phyloP scores from a whole-genome alignment of 2,888 invertebrate species.

The Clanis bilineata region DNA sequence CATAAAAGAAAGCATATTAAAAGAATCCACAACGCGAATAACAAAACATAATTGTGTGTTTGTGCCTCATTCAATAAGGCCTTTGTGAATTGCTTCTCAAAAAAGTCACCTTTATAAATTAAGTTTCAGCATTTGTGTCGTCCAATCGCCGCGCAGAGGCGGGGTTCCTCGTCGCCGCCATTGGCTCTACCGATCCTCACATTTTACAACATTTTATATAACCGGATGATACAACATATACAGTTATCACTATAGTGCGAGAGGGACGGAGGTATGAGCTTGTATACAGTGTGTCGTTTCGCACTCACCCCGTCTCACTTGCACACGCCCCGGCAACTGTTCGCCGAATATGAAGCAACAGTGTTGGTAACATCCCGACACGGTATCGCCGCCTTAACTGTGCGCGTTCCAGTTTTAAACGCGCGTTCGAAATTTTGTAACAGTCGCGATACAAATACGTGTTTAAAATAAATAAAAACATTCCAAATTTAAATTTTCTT shows the following conservation, averaged over 20 bases:
- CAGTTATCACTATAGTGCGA: constrained; percentile 75
- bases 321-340: constrained; percentile 60
- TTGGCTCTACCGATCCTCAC: constrained; percentile 60
- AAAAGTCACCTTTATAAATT: constrained; percentile 82
- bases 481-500: constrained; percentile 18
- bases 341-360: constrained; percentile 75
- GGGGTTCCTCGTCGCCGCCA: constrained; percentile 47
- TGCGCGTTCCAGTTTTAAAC: constrained; percentile 22
- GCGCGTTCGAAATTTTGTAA: constrained; percentile 2
- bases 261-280: constrained; percentile 55
- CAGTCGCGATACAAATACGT: constrained; percentile 21
- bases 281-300: constrained; percentile 75
- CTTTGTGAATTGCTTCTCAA: constrained; percentile 75
- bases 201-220: constrained; percentile 80
- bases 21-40: constrained; percentile 69
- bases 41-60: constrained; percentile 80
- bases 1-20: constrained; percentile 59
- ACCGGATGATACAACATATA: constrained; percentile 81
- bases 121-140: constrained; percentile 66
- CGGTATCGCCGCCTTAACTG: constrained; percentile 54
- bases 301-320: constrained; percentile 58
- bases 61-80: constrained; percentile 72
- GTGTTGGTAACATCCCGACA: constrained; percentile 65
- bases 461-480: constrained; percentile 1
- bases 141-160: constrained; percentile 67